Base-by-base conservation (phyloP, 2,797 vertebrate species). In the Mycteria americana region DNA sequence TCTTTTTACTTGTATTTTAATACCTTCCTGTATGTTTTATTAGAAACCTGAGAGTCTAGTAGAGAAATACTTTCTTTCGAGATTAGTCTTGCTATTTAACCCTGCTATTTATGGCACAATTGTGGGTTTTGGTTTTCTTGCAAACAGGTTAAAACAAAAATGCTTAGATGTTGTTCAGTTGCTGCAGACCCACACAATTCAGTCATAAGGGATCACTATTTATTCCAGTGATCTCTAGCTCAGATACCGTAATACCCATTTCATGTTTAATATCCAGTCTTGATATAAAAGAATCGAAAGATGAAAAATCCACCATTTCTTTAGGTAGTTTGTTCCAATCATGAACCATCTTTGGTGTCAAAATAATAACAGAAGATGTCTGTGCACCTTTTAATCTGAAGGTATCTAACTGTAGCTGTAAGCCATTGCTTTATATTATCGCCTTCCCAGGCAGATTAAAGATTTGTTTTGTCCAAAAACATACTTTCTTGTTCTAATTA, bases 401-500 rank as follows among this genome's bases (percentile, higher is more conserved):
- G 14, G 8, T 77, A 39, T 83, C 56, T 53, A 77, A 50, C 30
- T 45, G 48, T 89, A 83, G 60, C 88, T 93, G 62, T 81, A 87
- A 89, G 86, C 24, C 64, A 59, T 43, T 85, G 51, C 77, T 94
- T 89, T 85, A 28, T 83, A 39, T 68, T 75, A 65, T 68, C 74
- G 74, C 35, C 30, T 89, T 94, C 50, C 27, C 18, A n/a, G n/a
- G 18, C 62, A 95, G 78, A 94, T 89, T 92, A 89, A 91, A 95
- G 70, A 75, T 74, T 62, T 12, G 5, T 90, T 94, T 90, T 83
- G 33, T 64, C 33, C 27, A 4, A 89, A 79, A 87, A 1, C 31
- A 43, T 74, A 54, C 41, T 85, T 95, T 82, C 45, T 77, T 83
- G 45, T 92, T 96, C 70, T 90, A 90, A 92, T 94, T 76, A 90